A percentile compares a stretch with the other conserved stretches of the same genome.
Evolutionary conservation across 2,113 vertebrate genomes (phyloP).

Genomic region (Calyptomena viridis): DNA sequence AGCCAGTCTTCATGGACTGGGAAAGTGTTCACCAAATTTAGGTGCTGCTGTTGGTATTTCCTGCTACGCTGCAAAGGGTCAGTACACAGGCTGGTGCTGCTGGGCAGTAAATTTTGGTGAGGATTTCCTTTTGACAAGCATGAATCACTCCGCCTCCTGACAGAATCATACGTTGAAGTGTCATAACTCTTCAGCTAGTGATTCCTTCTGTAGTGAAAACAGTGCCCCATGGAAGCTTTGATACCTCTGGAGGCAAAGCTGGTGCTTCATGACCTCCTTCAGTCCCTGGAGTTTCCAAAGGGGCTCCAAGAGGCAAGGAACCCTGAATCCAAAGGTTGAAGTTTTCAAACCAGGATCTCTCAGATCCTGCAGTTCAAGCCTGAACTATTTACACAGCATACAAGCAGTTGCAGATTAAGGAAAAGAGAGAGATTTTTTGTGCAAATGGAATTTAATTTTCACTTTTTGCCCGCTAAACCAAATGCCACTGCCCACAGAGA

Average conservation of each 20-base stretch:
- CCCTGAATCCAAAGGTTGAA: not conserved
- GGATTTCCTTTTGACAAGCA: not conserved
- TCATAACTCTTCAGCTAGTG: not conserved
- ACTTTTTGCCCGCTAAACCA: not conserved
- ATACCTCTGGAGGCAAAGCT: not conserved
- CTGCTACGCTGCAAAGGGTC: not conserved
- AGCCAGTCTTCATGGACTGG: not conserved
- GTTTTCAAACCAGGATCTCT: not conserved
- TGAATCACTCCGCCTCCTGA: not conserved
- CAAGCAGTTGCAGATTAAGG: not conserved
- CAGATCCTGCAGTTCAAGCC: not conserved
- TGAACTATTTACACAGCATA: not conserved
- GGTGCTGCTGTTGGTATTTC: not conserved
- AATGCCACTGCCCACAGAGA: not conserved
- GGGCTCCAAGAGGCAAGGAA: not conserved
- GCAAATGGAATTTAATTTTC: not conserved
- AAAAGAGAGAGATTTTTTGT: not conserved
- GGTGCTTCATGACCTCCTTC: not conserved
- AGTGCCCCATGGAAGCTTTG: not conserved
- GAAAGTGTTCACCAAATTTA: not conserved
- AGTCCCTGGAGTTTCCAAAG: not conserved
- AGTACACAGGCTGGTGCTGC: not conserved
- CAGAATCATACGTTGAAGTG: not conserved
- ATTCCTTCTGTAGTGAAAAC: not conserved
- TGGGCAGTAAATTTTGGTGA: not conserved